A percentile compares a stretch with the other conserved stretches of the same genome.
phyloP scores from a whole-genome alignment of 2,113 vertebrate species.

The Balaeniceps rex region DNA sequence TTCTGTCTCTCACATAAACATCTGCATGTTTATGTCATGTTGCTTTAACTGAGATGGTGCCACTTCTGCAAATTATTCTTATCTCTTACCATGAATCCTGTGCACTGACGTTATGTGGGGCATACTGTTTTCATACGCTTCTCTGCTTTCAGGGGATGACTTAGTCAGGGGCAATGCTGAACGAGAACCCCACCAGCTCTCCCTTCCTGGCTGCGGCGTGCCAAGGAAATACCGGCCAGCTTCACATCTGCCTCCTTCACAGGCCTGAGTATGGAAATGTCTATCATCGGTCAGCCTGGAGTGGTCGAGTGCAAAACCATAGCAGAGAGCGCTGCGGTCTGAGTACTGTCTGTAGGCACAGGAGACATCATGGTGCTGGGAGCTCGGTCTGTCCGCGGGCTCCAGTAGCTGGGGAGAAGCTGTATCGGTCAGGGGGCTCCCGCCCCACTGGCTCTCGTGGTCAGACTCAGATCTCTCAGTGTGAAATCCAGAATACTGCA shows the following conservation, averaged over 20 bases:
- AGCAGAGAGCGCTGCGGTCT: constrained; percentile 82
- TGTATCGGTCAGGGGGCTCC: constrained; percentile 87
- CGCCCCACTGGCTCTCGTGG: constrained; percentile 93
- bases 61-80: neutral
- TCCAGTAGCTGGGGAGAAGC: constrained; percentile 92
- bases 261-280: constrained; percentile 83
- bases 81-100: constrained; percentile 85
- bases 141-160: constrained; percentile 83
- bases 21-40: neutral
- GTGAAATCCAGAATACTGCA: constrained; percentile 91
- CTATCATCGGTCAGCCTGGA: constrained; percentile 75
- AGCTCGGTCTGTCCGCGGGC: constrained; percentile 72
- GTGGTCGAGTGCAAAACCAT: constrained; percentile 83
- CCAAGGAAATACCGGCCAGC: constrained; percentile 93
- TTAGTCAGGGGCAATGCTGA: constrained; percentile 83
- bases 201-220: constrained; percentile 80
- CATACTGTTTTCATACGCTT: constrained; percentile 81
- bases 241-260: constrained; percentile 88
- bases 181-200: constrained; percentile 87
- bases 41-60: neutral
- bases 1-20: neutral
- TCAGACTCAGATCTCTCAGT: constrained; percentile 91
- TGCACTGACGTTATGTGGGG: constrained; percentile 86
- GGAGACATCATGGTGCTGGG: constrained; percentile 80
- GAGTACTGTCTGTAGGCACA: constrained; percentile 87